These are phyloP conservation scores for Molothrus ater DNA, from an alignment of 2,797 vertebrate genomes.

Conservation along the genomic window DNA sequence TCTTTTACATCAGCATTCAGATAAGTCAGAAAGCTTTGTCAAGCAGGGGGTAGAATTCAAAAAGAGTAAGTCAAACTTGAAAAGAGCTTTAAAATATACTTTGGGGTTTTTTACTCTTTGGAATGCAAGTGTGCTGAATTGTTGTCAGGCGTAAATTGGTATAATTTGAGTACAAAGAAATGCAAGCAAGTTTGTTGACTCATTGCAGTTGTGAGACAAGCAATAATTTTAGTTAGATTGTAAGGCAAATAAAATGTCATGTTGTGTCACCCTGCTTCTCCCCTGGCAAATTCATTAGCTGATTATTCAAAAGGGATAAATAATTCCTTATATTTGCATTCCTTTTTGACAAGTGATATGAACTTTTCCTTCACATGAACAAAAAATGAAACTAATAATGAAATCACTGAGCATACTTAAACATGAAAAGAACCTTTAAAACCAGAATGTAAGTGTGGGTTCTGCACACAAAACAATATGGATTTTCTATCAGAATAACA, in stretches of 20 bases:
- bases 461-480: not conserved
- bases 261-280: fast-evolving
- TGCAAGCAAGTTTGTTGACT: not conserved
- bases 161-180: not conserved
- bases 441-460: not conserved
- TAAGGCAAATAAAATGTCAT: not conserved
- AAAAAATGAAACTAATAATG: not conserved
- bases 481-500: not conserved
- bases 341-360: not conserved
- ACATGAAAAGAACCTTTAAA: not conserved
- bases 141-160: not conserved
- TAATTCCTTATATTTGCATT: not conserved
- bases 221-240: not conserved
- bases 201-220: not conserved
- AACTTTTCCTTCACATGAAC: not conserved
- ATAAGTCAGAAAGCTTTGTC: not conserved
- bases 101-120: not conserved
- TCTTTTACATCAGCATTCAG: not conserved
- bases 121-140: not conserved
- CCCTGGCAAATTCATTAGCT: not conserved
- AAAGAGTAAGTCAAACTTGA: not conserved
- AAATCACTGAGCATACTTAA: not conserved
- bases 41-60: not conserved
- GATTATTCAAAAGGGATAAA: not conserved
- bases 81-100: not conserved